Evolutionary conservation across 2,113 vertebrate genomes (phyloP), one percentile per base, ranked within the genome.

Genomic region (Australoheros scitulus): DNA sequence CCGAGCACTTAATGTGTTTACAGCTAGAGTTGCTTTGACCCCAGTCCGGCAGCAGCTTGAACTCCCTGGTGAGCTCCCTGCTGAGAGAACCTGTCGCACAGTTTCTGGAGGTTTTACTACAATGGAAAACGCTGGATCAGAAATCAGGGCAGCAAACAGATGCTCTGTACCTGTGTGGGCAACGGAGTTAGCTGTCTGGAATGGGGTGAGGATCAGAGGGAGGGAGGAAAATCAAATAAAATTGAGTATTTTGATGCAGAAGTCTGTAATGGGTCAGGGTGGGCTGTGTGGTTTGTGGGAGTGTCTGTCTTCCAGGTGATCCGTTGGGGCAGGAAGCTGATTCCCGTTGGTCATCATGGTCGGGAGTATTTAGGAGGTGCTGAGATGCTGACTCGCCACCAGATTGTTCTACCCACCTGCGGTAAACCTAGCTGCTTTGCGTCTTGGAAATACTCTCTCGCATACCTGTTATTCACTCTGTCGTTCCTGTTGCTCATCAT

Each of bases 151-250:
- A 97, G 87, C 92, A 97, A 97, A 65, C 97, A 98, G 36, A 98
- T 99, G 97, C 90, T 98, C 2, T 99, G 98, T 81, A 99, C 97
- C 56, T 99, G 98, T 84, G 92, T 98, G 92, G 97, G 97, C 84
- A 99, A 97, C 0, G 98, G 98, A 14, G 95, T 98, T 87, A 97
- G 97, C 95, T 99, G 98, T 84, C 95, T 96, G 84, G 97, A 99
- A 90, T 97, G 94, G 94, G 96, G 98, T 99, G 87, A 50, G 96
- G 32, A 18, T 41, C 15, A 50, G 24, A 10, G 36, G n/a, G 10
- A 36, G 3, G 24, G 8, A 20, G 11, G 18, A n/a, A 74, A 38
- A 72, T 34, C 22, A 43, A 81, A 36, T 36, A 22, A 32, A 61
- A 60, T 34, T 50, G 14, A 7, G 18, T 26, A 18, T 20, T 55